phyloP scores from a whole-genome alignment of 2,797 vertebrate species.

The Cichlasoma orientale region DNA sequence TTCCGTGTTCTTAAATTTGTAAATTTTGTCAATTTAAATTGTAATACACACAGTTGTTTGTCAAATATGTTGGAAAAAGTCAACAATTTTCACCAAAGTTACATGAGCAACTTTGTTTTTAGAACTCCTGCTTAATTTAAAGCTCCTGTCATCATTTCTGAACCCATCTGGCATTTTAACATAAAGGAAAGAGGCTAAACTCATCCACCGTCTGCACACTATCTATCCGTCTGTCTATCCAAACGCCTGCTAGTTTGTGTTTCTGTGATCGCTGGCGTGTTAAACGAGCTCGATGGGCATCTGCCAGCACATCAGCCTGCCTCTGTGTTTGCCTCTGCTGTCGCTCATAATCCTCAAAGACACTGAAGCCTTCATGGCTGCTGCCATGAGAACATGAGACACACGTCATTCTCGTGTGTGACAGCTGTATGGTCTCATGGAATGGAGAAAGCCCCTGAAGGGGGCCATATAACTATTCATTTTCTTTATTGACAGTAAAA shows the following conservation, averaged over 20 bases:
- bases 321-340: conserved; percentile 19
- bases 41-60: too few relatives aligned
- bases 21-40: background rate
- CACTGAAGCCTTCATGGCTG: conserved; percentile 7
- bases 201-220: background rate
- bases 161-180: background rate
- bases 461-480: background rate
- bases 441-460: conserved; percentile 28
- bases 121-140: too few relatives aligned
- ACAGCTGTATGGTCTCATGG: conserved; percentile 26
- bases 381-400: conserved; percentile 19
- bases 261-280: background rate
- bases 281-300: conserved; percentile 20
- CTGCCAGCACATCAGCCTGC: conserved; percentile 15
- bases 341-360: conserved; percentile 23
- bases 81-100: too few relatives aligned
- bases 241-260: background rate
- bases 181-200: background rate
- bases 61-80: too few relatives aligned
- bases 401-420: conserved; percentile 15
- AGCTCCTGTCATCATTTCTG: background rate
- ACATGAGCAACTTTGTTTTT: too few relatives aligned
- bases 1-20: too few relatives aligned
- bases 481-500: background rate
- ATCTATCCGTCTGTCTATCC: conserved; percentile 14